Evolutionary conservation across 2,113 vertebrate species (phyloP), one percentile per base, ranked within the genome.

Genomic region (Malurus elegans): DNA sequence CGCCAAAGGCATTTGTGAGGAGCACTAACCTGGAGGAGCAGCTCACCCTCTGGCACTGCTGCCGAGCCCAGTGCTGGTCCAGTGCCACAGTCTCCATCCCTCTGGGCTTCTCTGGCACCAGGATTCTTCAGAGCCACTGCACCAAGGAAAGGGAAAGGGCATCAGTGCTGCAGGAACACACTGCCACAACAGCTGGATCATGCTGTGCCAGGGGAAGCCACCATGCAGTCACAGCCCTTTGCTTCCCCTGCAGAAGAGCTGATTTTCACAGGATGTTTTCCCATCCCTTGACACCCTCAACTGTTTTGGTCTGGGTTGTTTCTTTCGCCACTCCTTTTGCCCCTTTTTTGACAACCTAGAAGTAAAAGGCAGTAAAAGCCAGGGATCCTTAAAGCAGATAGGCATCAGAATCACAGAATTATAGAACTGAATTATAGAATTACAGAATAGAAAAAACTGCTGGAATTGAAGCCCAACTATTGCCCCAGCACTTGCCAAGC

Each of bases 11-110:
- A 8, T 40, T 31, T 71, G 32, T 19, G 6, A 64, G 61, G 6
- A 76, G 40, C 45, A 97, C 97, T 93, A 47, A 98, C 98, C 98
- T 98, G 97, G 40, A 98, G 95, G 57, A 98, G 92, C 42, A 98
- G 97, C 31, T 98, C 98, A 0, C 98, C 98, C 79, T 98, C 98
- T 0, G 96, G 96, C 54, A 98, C 82, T 1, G 57, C 93, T 74
- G 61, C 29, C 1, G 12, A 80, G 88, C 61, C 79, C 0, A 23
- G 16, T 48, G 95, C 54, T 78, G 93, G 94, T 16, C 56, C 4
- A 1, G 87, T 67, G 28, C 73, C 82, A 10, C 88, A 70, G 29
- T 34, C 86, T 47, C 23, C 40, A 2, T 54, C 60, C 36, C 70
- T 71, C 48, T 92, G 83, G 8, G 23, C 67, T 62, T 38, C 95